Base-by-base conservation (phyloP, 2,888 invertebrate genomes). In the Abrostola triplasia region DNA sequence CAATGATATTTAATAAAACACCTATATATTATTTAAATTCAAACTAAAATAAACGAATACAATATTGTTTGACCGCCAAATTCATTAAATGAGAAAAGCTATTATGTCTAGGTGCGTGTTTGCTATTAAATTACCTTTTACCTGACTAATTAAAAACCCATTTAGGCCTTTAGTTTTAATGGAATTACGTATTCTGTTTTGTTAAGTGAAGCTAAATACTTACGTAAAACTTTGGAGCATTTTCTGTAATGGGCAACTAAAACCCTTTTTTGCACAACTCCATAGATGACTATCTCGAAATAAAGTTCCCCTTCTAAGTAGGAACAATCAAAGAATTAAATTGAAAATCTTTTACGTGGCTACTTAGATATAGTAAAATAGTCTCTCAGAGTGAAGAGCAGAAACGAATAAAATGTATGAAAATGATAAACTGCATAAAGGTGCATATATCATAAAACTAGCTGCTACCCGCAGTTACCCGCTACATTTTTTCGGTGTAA, bases 61-160 rank as follows among this genome's bases (percentile, higher is more conserved):
- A 40, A 47, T 50, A 55, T 53, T 48, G 47, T 60, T 58, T 12
- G 52, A 68, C 64, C 64, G 35, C 63, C 56, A 61, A 24, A 52
- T 53, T 52, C 65, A 67, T 62, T 59, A 63, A 59, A 67, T 61
- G 63, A 64, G 57, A 59, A 56, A 77, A 59, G 64, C 70, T 74
- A 60, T 49, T 60, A 65, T 36, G 40, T 65, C 52, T 65, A 64
- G 77, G 59, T 73, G 64, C 62, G 62, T 59, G 35, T 49, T 56
- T 40, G 52, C 54, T 67, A 73, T 70, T 64, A 54, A 70, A 74
- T 77, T 59, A 64, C 74, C 67, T 64, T 76, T 68, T 70, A 70
- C 64, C 73, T 68, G 49, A 59, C 73, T 73, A 73, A 76, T 75
- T 75, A 75, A 73, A 73, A 69, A 59, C 53, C 61, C 61, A 73